Evolutionary conservation across 2,113 vertebrate genomes (phyloP).

Genomic region (human (Homo sapiens)): DNA sequence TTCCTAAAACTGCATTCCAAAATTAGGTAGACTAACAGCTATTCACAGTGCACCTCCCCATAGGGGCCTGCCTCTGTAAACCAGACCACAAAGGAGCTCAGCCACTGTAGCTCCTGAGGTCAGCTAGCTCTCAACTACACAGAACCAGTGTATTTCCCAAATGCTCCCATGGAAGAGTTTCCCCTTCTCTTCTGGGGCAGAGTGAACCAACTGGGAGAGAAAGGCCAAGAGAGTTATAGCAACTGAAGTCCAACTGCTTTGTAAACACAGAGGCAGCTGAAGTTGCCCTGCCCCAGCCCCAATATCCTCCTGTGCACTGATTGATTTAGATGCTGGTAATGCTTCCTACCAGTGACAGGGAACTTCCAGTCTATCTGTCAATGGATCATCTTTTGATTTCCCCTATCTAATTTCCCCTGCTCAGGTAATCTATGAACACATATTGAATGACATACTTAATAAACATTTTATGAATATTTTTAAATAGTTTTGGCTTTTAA

Average conservation of each 20-base stretch:
- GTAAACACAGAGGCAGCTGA: not conserved
- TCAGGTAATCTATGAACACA: not conserved
- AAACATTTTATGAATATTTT: not conserved
- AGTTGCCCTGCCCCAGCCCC: not conserved
- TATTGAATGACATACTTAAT: not conserved
- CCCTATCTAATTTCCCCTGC: not conserved
- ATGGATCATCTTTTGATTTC: not conserved
- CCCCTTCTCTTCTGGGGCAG: constrained; percentile 7
- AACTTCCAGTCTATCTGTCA: not conserved
- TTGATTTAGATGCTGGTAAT: not conserved
- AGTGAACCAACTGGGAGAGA: not conserved
- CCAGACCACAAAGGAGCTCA: not conserved
- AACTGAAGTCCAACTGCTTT: not conserved
- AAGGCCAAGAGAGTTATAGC: not conserved
- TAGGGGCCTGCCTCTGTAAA: not conserved
- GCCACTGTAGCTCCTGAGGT: not conserved
- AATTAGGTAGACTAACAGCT: not conserved
- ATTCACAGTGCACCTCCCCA: no score
- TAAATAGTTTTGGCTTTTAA: not conserved
- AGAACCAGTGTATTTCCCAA: not conserved
- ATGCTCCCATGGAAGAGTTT: not conserved
- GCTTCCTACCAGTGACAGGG: not conserved
- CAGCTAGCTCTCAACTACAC: not conserved
- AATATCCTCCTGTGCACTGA: not conserved
- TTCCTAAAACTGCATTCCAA: not conserved